Base-by-base conservation (phyloP, 2,888 invertebrate genomes). In the Anthrax anthrax region DNA sequence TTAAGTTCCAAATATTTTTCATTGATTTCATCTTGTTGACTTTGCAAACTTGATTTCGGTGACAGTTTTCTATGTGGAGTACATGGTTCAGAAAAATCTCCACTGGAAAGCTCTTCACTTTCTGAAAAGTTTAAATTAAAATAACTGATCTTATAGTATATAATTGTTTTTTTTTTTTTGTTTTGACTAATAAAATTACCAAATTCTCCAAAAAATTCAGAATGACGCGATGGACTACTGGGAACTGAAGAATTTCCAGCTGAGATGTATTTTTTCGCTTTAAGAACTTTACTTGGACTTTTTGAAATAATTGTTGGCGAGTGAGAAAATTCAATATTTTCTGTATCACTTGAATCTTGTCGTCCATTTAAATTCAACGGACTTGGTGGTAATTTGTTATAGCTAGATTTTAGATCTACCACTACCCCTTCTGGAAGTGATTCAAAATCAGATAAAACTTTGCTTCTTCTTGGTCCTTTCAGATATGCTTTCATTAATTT, bases 1-100 rank as follows among this genome's bases (percentile, higher is more conserved):
- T 82, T 81, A n/a, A 86, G 66, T 27, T 79, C 76, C 16, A 77
- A 76, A 61, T 84, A 86, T 59, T 80, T 79, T 48, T 75, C 70
- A 49, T 81, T 78, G 43, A 85, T 80, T 63, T 85, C 85, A 42
- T 78, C 77, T 50, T 76, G 71, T 42, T 70, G 62, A 43, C 62
- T 51, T 46, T 57, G 55, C 50, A 58, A 57, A 49, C 57, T 61
- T 54, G 62, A 63, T 49, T 60, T 58, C 5, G 59, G 52, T 29
- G 53, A 55, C 29, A 57, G 45, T 43, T 55, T 49, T 43, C 53
- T 49, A 55, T 61, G 61, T 44, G 68, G 67, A 42, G 66, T 63
- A 37, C 62, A 60, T 54, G 52, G 75, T 64, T 53, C 72, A 61
- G 56, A 76, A 69, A 64, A 66, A 53, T 70, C 71, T 46, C 70